phyloP scores from a whole-genome alignment of 2,888 invertebrate genomes.

The Xestia c-nigrum region DNA sequence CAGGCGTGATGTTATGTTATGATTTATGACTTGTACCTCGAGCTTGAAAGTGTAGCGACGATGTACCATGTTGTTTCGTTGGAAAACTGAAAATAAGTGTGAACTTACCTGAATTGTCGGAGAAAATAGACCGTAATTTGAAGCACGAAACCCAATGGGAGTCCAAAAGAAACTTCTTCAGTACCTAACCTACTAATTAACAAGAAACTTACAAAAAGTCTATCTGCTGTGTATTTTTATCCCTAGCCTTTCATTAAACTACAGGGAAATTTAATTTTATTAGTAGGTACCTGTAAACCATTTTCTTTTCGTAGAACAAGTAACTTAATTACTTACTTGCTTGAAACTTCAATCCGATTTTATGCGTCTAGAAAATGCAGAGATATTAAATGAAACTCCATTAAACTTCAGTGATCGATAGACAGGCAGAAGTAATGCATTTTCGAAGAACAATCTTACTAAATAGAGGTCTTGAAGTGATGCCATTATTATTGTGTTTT shows the following conservation, averaged over 20 bases:
- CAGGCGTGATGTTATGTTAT: background rate
- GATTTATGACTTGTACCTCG: background rate
- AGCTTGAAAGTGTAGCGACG: background rate
- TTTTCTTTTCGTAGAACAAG: background rate
- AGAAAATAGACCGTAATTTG: background rate
- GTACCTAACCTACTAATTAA: background rate
- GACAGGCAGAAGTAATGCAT: constrained; percentile 28
- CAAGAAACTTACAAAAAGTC: constrained; percentile 6
- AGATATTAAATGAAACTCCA: constrained; percentile 26
- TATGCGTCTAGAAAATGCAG: constrained; percentile 25
- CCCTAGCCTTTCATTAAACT: constrained; percentile 3
- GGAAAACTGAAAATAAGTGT: background rate
- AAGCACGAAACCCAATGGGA: background rate
- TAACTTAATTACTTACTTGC: background rate
- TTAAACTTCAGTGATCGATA: constrained; percentile 35
- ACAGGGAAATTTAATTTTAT: background rate
- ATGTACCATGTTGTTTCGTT: background rate
- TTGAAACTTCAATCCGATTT: constrained; percentile 29
- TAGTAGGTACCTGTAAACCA: background rate
- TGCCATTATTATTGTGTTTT: constrained; percentile 13
- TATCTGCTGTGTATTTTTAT: background rate
- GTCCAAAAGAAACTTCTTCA: background rate
- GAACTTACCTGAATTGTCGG: background rate
- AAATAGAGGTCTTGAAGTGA: constrained; percentile 15
- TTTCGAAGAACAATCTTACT: constrained; percentile 49